Base-by-base conservation (phyloP, 2,797 vertebrate species). In the Oophaga sylvatica region DNA sequence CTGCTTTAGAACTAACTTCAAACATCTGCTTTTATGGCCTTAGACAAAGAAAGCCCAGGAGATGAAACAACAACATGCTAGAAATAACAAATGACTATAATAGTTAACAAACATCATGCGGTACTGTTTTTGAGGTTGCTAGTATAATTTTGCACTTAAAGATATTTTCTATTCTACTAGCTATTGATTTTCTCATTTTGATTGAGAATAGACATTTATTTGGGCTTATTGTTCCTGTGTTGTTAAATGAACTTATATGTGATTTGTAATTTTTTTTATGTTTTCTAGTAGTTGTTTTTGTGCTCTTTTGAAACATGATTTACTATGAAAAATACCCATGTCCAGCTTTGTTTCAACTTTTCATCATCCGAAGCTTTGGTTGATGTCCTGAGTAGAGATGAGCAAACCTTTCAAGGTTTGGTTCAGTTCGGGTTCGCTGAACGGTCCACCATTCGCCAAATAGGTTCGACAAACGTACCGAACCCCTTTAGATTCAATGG, bases 1-100 rank as follows among this genome's bases (percentile, higher is more conserved):
- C 22, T 84, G 76, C 48, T 88, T 84, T 29, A 65, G 59, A 83
- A 80, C 73, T 35, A 19, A 48, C 68, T 31, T 62, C 48, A 77
- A 80, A 45, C 67, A 29, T 60, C 41, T 60, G 17, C 31, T 84
- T 86, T 63, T 73, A 84, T 56, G 67, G 67, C 35, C 80, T 35
- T 3, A 57, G 57, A 88, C n/a, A 79, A 60, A 63, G 70, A 65
- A 80, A 71, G 35, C n/a, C 59, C 68, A 56, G 3, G 63, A 63
- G 26, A 45, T 0, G 4, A 45, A 35, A 63, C 59, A 80, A 63
- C 31, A 65, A 65, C 35, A 29, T 57, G 53, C 60, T 31, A 5
- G 26, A 56, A 80, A 15, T 17, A 41, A 41, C 9, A 22, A 67
- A 81, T 45, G 9, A 12, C 75, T 56, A 78, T 79, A 48, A 65